phyloP scores from a whole-genome alignment of 2,797 vertebrate genomes.

The Arrhamphus sclerolepis region DNA sequence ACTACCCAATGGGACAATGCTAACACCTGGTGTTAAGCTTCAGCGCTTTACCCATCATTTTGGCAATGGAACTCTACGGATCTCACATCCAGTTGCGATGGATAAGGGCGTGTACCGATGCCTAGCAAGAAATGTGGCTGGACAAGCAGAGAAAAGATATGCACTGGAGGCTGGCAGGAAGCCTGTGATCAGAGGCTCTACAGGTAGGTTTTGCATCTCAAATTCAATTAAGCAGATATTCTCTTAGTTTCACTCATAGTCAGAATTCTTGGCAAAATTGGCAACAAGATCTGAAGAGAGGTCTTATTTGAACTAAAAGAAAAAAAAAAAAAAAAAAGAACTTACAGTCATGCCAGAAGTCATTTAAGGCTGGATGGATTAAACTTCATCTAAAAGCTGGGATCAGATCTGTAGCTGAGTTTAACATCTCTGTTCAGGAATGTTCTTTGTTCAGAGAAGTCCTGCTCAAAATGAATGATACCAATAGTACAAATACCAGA shows the following conservation, averaged over 20 bases:
- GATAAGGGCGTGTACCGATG: constrained; percentile 85
- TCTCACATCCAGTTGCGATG: constrained; percentile 57
- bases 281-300: neutral
- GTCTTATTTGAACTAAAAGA: neutral
- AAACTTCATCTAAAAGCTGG: too few species aligned
- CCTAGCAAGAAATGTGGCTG: constrained; percentile 82
- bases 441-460: neutral
- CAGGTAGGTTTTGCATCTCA: constrained; percentile 57
- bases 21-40: constrained; percentile 73
- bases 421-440: constrained; percentile 3
- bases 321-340: too few species aligned
- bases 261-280: neutral
- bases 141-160: constrained; percentile 83
- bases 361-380: too few species aligned
- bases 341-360: too few species aligned
- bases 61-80: constrained; percentile 78
- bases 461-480: neutral
- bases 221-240: neutral
- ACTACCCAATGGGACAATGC: constrained; percentile 79
- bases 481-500: neutral
- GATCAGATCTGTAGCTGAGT: neutral
- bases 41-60: constrained; percentile 75
- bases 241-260: neutral
- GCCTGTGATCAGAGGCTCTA: constrained; percentile 76
- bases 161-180: constrained; percentile 79